Conservation (phyloP, 2,888 invertebrate genomes). For the Nesidiocoris tenuis region DNA sequence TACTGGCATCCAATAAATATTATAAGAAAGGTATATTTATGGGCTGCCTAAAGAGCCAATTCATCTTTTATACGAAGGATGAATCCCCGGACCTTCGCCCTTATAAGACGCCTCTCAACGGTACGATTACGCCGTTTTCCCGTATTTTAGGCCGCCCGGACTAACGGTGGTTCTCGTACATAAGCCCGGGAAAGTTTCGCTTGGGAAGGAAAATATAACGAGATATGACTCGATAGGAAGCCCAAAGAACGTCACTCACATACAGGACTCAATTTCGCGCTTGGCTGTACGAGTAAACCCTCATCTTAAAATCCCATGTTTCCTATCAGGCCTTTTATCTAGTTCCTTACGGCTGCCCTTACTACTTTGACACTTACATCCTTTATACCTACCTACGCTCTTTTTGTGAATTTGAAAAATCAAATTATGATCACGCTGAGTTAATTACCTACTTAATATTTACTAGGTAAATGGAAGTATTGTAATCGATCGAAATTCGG, state of each 20-base stretch:
- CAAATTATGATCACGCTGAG: too few relatives aligned
- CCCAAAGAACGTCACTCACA: background rate
- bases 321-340: too few relatives aligned
- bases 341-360: too few relatives aligned
- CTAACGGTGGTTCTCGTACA: background rate
- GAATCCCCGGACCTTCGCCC: background rate
- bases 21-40: conserved; percentile 10
- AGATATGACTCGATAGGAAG: background rate
- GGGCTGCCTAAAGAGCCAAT: background rate
- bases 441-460: too few relatives aligned
- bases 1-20: conserved; percentile 5
- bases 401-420: too few relatives aligned
- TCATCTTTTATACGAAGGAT: conserved; percentile 1
- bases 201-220: background rate
- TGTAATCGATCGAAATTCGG: too few relatives aligned
- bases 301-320: background rate
- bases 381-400: too few relatives aligned
- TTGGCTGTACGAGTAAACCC: background rate
- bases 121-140: background rate
- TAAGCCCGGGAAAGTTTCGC: background rate
- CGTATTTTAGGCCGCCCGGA: background rate
- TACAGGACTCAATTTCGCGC: background rate
- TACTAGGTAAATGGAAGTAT: too few relatives aligned
- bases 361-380: too few relatives aligned
- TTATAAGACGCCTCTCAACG: background rate